phyloP scores from a whole-genome alignment of 1,140 invertebrate species.

The Drosophila pruinosa region DNA sequence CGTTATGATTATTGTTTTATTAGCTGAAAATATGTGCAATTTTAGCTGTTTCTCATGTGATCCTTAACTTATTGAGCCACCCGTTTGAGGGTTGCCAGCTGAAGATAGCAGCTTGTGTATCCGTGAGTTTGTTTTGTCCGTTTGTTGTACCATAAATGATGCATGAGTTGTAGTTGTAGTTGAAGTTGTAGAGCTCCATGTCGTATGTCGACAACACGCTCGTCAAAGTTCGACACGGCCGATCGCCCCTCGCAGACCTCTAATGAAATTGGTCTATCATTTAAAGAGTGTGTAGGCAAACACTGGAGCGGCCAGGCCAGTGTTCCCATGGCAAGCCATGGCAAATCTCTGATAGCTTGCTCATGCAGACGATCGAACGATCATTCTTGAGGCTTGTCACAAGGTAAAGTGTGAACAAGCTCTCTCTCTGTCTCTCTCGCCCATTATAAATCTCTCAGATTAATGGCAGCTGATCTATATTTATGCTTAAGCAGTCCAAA shows the following conservation, averaged over 20 bases:
- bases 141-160: constrained; percentile 16
- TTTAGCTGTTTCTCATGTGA: neutral
- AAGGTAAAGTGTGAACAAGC: constrained; percentile 31
- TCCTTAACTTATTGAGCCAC: neutral
- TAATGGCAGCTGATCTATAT: constrained; percentile 62
- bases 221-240: constrained; percentile 44
- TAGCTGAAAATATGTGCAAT: too few relatives aligned
- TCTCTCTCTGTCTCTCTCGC: neutral
- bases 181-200: constrained; percentile 11
- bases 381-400: constrained; percentile 27
- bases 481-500: constrained; percentile 19
- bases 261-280: constrained; percentile 36
- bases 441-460: constrained; percentile 54
- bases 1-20: too few relatives aligned
- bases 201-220: constrained; percentile 31
- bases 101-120: neutral
- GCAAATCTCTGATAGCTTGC: neutral
- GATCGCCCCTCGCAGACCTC: constrained; percentile 24
- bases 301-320: neutral
- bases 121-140: constrained; percentile 12
- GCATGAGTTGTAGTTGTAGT: neutral
- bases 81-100: neutral
- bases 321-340: neutral
- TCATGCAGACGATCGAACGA: constrained; percentile 5
- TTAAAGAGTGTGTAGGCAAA: constrained; percentile 22